A percentile compares a stretch with the other conserved stretches of the same genome.
phyloP scores from a whole-genome alignment of 2,888 invertebrate genomes.

The Lasius fuliginosus region DNA sequence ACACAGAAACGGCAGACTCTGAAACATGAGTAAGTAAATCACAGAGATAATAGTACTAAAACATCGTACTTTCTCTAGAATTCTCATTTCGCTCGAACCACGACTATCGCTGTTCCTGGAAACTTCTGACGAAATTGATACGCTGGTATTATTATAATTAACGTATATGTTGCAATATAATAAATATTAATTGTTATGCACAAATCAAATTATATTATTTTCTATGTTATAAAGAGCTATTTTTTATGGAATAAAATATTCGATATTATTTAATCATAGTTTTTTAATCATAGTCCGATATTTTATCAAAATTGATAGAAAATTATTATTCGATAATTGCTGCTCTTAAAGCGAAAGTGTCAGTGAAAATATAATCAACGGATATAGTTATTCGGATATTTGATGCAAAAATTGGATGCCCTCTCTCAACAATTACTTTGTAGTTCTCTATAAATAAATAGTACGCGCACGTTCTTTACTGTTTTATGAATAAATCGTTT shows the following conservation, averaged over 20 bases:
- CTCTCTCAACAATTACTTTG: not conserved
- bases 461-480: not conserved
- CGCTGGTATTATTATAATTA: not conserved
- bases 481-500: constrained; percentile 14
- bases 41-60: constrained; percentile 45
- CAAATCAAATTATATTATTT: not conserved
- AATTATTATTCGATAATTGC: not conserved
- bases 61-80: constrained; percentile 38
- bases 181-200: not conserved
- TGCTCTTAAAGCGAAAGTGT: not conserved
- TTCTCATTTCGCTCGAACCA: constrained; percentile 35
- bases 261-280: too few species aligned
- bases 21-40: constrained; percentile 54
- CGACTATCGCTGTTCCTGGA: not conserved
- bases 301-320: not conserved
- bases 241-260: constrained; percentile 7
- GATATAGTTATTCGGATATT: not conserved
- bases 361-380: not conserved
- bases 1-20: constrained; percentile 19
- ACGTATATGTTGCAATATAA: not conserved
- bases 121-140: not conserved
- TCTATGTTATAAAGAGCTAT: not conserved
- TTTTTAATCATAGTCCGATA: not conserved
- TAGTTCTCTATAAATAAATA: not conserved
- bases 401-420: not conserved